Evolutionary conservation across 2,888 invertebrate genomes (phyloP).

Genomic region (Xanthostigma xanthostigma): DNA sequence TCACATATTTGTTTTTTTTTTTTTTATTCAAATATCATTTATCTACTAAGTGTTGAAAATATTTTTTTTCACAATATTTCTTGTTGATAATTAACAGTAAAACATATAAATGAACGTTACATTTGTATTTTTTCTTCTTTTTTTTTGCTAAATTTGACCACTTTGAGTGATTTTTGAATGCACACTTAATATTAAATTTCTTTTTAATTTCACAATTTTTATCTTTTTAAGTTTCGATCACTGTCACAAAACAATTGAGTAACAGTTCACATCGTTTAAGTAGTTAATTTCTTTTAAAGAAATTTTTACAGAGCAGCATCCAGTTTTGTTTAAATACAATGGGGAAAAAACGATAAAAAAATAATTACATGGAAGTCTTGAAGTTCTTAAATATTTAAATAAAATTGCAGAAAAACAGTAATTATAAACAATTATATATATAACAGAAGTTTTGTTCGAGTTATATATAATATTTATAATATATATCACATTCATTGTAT

Average conservation of each 20-base stretch:
- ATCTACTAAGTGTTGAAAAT: conserved; percentile 26
- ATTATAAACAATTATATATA: too few species aligned
- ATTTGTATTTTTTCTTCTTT: conserved; percentile 5
- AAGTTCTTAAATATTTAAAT: too few species aligned
- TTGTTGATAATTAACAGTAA: conserved; percentile 9
- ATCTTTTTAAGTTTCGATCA: conserved; percentile 12
- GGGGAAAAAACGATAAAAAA: too few species aligned
- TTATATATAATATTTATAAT: too few species aligned
- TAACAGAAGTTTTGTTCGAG: not conserved
- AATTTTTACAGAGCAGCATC: too few species aligned
- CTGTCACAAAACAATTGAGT: not conserved
- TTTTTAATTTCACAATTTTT: not conserved
- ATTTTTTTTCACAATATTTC: conserved; percentile 20
- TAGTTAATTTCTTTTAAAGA: too few species aligned
- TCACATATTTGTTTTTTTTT: conserved; percentile 1
- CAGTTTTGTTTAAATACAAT: too few species aligned
- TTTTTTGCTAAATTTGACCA: conserved; percentile 5
- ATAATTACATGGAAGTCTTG: too few species aligned
- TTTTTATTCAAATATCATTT: conserved; percentile 1
- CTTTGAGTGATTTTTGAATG: conserved; percentile 4
- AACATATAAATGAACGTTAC: not conserved
- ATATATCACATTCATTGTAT: too few species aligned
- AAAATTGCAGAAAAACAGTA: too few species aligned
- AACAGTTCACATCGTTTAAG: not conserved
- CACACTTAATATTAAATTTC: not conserved